Evolutionary conservation across 53 echinoderm and acorn worm genomes (phyloP).

Genomic region (Mesocentrotus franciscanus): DNA sequence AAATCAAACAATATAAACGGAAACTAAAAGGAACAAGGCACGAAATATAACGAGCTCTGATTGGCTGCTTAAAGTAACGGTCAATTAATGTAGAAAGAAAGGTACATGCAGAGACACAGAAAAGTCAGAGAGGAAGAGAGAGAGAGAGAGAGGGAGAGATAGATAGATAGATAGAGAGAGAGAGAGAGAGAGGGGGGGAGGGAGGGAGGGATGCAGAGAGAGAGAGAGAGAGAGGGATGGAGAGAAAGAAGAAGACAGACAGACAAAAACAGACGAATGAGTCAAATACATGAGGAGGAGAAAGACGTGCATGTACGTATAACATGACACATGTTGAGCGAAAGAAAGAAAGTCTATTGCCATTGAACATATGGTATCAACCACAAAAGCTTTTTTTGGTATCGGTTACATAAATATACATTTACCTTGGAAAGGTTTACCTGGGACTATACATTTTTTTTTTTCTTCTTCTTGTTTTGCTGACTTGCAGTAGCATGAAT

Average conservation of each 20-base stretch:
- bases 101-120: neutral
- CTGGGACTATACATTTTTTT: neutral
- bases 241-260: neutral
- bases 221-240: neutral
- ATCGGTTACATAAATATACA: slow-evolving; percentile 12
- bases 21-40: no score
- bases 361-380: neutral
- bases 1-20: no score
- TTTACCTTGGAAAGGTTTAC: neutral
- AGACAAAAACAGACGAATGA: neutral
- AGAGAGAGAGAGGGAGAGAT: neutral
- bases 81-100: neutral
- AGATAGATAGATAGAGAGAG: neutral
- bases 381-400: slow-evolving; percentile 11
- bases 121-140: neutral
- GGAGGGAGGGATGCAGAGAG: neutral
- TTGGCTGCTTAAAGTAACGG: no score
- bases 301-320: neutral
- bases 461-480: neutral
- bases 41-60: no score
- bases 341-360: neutral
- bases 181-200: neutral
- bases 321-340: neutral
- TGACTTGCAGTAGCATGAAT: neutral
- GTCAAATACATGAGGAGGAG: neutral